Evolutionary conservation across 2,888 invertebrate species (phyloP).

Genomic region (Aradus depressus): DNA sequence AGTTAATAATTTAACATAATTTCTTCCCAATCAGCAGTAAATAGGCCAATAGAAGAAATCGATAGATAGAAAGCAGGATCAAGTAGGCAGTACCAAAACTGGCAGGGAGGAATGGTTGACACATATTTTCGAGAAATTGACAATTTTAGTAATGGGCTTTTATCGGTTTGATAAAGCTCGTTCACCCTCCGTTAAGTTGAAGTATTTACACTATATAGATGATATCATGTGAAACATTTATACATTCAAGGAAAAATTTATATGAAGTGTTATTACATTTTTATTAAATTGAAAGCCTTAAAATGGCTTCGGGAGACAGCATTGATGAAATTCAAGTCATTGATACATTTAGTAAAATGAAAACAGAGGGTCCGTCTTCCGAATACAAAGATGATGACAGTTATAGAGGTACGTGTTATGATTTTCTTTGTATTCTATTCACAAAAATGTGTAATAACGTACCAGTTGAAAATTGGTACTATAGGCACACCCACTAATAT

Average conservation of each 20-base stretch:
- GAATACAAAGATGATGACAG: conserved; percentile 47
- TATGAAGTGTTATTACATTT: conserved; percentile 14
- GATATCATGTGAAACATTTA: neutral
- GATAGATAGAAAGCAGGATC: conserved; percentile 13
- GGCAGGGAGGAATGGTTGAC: conserved; percentile 17
- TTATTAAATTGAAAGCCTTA: conserved; percentile 27
- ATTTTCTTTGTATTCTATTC: neutral
- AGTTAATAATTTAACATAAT: no score
- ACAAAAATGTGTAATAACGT: neutral
- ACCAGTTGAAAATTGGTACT: no score
- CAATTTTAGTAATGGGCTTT: conserved; percentile 15
- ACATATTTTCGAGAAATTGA: conserved; percentile 15
- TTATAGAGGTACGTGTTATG: conserved; percentile 38
- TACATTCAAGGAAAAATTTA: conserved; percentile 4
- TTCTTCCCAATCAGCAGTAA: no score
- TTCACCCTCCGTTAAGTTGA: conserved; percentile 9
- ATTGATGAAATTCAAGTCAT: conserved; percentile 66
- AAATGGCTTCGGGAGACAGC: conserved; percentile 75
- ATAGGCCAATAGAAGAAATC: conserved; percentile 10
- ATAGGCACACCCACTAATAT: conserved; percentile 1
- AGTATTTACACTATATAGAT: neutral
- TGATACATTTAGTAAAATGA: conserved; percentile 53
- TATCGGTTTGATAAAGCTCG: conserved; percentile 1
- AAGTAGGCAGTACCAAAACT: conserved; percentile 8
- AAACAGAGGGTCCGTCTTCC: conserved; percentile 47